Evolutionary conservation across 2,888 invertebrate genomes (phyloP).

Genomic region (Lypha dubia): DNA sequence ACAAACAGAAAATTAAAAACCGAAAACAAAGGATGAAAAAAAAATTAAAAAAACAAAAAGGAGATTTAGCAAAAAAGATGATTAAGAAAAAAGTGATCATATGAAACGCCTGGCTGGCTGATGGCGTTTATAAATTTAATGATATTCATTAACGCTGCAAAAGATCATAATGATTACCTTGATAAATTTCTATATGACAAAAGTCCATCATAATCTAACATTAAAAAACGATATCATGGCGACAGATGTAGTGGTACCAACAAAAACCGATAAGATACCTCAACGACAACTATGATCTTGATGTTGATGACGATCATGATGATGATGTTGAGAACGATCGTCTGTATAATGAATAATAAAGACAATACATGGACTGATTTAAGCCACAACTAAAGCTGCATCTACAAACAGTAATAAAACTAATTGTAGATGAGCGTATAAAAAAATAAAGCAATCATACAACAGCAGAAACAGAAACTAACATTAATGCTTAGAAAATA

Average conservation of each 20-base stretch:
- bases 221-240: slow-evolving; percentile 61
- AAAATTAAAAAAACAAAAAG: slow-evolving; percentile 39
- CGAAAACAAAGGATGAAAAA: slow-evolving; percentile 39
- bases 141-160: slow-evolving; percentile 69
- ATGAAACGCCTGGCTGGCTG: slow-evolving; percentile 57
- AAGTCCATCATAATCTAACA: slow-evolving; percentile 70
- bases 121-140: slow-evolving; percentile 70
- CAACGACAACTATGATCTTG: slow-evolving; percentile 50
- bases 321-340: slow-evolving; percentile 1
- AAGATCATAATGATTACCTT: slow-evolving; percentile 69
- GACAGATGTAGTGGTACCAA: slow-evolving; percentile 70
- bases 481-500: slow-evolving; percentile 68
- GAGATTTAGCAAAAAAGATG: slow-evolving; percentile 14
- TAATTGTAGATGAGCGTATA: slow-evolving; percentile 57
- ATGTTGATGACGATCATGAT: slow-evolving; percentile 19
- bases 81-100: slow-evolving; percentile 36
- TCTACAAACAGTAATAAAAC: slow-evolving; percentile 49
- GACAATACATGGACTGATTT: slow-evolving; percentile 46
- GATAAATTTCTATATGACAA: slow-evolving; percentile 70
- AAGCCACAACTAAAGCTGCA: slow-evolving; percentile 12
- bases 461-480: slow-evolving; percentile 14
- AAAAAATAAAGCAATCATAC: slow-evolving; percentile 28
- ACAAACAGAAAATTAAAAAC: slow-evolving; percentile 16
- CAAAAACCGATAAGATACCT: slow-evolving; percentile 62
- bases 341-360: not conserved